Conservation (phyloP, 2,113 vertebrate species). For the Rhombomys opimus region DNA sequence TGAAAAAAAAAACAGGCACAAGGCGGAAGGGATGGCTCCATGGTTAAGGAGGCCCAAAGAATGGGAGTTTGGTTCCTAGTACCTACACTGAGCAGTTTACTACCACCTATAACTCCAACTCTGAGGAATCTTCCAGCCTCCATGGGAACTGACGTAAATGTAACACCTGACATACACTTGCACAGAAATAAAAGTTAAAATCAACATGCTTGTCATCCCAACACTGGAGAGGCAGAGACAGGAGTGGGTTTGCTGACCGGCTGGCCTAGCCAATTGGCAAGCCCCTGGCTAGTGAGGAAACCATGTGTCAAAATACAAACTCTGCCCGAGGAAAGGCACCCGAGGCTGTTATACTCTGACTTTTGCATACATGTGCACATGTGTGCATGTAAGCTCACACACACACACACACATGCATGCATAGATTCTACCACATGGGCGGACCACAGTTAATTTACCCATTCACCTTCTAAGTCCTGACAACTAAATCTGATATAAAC, state of each 20-base stretch:
- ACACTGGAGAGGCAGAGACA: neutral
- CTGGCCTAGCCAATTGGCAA: neutral
- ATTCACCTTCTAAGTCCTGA: neutral
- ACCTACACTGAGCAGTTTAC: neutral
- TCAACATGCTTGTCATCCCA: neutral
- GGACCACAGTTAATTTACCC: neutral
- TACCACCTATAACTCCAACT: neutral
- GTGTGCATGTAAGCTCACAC: neutral
- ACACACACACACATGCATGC: neutral
- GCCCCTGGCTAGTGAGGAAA: neutral
- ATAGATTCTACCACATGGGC: fast-evolving
- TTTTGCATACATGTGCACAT: no score
- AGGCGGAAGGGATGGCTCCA: neutral
- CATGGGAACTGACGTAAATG: neutral
- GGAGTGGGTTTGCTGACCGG: neutral
- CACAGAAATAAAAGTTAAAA: neutral
- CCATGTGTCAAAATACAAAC: neutral
- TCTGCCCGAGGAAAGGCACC: neutral
- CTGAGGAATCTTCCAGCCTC: neutral
- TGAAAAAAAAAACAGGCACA: neutral
- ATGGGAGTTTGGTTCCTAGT: neutral
- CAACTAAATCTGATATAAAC: neutral
- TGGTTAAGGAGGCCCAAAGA: neutral
- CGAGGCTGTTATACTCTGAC: neutral
- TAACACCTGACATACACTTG: neutral